These are phyloP conservation scores for Temnothorax curvispinosus DNA, from an alignment of 1,140 invertebrate species.

Conservation along the genomic window DNA sequence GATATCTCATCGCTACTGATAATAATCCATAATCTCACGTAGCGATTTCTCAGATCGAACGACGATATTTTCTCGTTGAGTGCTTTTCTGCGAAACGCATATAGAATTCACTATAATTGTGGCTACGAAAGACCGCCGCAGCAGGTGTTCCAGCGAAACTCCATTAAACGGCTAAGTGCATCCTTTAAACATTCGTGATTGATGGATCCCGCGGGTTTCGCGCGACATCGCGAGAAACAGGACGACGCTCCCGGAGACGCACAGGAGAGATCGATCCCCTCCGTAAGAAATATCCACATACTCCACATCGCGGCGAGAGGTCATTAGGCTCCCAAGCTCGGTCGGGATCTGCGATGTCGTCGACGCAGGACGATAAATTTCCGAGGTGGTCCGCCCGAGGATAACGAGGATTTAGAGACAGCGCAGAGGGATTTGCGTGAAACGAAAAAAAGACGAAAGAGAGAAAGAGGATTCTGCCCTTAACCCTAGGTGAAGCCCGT, in stretches of 20 bases:
- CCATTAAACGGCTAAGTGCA: conserved; percentile 24
- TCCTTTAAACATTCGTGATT: conserved; percentile 43
- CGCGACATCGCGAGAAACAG: conserved; percentile 27
- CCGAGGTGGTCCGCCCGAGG: conserved; percentile 62
- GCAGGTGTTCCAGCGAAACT: conserved; percentile 21
- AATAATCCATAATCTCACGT: background rate
- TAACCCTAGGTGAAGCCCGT: conserved; percentile 62
- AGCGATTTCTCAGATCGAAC: background rate
- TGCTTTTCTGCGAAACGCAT: background rate
- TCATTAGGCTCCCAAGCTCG: conserved; percentile 74
- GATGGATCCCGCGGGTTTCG: conserved; percentile 18
- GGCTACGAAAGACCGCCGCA: conserved; percentile 5
- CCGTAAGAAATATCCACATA: conserved; percentile 39
- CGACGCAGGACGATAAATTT: conserved; percentile 74
- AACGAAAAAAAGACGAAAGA: conserved; percentile 41
- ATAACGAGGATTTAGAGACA: conserved; percentile 62
- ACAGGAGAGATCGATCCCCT: conserved; percentile 59
- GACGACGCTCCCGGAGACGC: background rate
- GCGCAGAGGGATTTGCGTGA: conserved; percentile 46
- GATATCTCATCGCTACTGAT: background rate
- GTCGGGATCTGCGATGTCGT: conserved; percentile 70
- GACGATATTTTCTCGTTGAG: background rate
- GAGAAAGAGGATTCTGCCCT: conserved; percentile 30
- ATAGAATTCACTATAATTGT: background rate
- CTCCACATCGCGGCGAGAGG: conserved; percentile 67